Conservation (phyloP, 2,113 vertebrate species). For the Ptyas mucosa region DNA sequence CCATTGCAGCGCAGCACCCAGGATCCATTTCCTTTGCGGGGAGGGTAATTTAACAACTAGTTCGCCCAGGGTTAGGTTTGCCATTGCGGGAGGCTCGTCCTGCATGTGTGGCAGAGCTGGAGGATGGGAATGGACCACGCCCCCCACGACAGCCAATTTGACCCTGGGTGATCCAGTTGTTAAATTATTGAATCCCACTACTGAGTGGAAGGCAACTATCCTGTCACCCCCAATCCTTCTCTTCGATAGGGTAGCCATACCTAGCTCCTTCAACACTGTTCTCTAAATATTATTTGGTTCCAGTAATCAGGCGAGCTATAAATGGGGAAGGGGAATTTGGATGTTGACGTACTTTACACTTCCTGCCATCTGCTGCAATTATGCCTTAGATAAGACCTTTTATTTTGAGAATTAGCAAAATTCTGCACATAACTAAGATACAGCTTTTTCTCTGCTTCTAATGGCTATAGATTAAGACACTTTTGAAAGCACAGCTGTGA, state of each 20-base stretch:
- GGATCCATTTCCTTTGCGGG: too few species aligned
- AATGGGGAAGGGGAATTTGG: neutral
- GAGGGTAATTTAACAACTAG: too few species aligned
- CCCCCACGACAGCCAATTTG: too few species aligned
- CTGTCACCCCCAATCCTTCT: too few species aligned
- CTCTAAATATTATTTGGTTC: neutral
- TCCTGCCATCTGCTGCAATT: neutral
- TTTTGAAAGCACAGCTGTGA: neutral
- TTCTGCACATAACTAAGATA: neutral
- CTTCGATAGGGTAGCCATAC: too few species aligned
- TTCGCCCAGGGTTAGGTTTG: too few species aligned
- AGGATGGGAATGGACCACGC: too few species aligned
- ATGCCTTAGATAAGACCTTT: neutral
- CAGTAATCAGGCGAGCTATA: neutral
- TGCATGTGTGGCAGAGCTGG: too few species aligned
- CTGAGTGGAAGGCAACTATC: too few species aligned
- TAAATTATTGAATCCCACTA: too few species aligned
- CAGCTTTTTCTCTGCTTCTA: neutral
- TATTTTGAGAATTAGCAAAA: neutral
- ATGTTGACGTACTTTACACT: neutral
- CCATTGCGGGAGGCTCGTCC: accelerated
- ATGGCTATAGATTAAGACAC: neutral
- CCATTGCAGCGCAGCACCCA: too few species aligned
- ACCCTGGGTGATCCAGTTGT: too few species aligned
- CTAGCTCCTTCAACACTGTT: neutral